These are phyloP conservation scores for Hippopotamyrus pictus DNA, from an alignment of 2,797 vertebrate species.

Conservation along the genomic window DNA sequence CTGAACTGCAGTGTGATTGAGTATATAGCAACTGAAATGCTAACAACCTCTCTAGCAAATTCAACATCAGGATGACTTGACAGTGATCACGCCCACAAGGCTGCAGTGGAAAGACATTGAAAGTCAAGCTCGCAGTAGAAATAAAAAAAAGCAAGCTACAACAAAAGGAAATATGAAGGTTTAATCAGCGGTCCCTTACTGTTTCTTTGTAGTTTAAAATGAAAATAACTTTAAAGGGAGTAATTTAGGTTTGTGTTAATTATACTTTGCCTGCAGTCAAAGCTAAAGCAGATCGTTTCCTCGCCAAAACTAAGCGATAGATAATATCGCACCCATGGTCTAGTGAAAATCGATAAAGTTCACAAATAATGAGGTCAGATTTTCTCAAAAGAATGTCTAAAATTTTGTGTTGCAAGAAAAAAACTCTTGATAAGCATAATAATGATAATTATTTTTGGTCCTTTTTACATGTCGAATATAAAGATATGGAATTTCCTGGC, in stretches of 20 bases:
- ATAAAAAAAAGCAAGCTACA: not conserved
- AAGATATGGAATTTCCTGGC: not conserved
- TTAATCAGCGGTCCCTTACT: not conserved
- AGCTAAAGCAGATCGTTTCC: not conserved
- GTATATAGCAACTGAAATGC: not conserved
- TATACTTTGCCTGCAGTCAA: not conserved
- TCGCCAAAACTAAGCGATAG: not conserved
- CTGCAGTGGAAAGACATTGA: not conserved
- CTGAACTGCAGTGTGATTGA: not conserved
- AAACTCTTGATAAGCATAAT: not conserved
- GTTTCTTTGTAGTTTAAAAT: slow-evolving; percentile 19
- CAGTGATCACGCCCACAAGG: not conserved
- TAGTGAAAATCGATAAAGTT: slow-evolving; percentile 8
- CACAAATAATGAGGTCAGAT: slow-evolving; percentile 1
- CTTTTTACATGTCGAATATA: not conserved
- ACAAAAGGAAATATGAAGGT: slow-evolving; percentile 6
- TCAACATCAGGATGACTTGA: not conserved
- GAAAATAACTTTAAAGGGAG: not conserved
- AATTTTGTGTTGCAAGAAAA: not conserved
- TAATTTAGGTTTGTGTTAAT: slow-evolving; percentile 13
- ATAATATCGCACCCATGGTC: slow-evolving; percentile 15
- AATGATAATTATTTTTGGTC: slow-evolving; percentile 8
- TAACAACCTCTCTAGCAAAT: not conserved
- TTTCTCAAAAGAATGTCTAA: slow-evolving; percentile 6
- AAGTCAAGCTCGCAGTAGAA: not conserved